phyloP scores from a whole-genome alignment of 2,113 vertebrate genomes.

The Nettapus auritus region DNA sequence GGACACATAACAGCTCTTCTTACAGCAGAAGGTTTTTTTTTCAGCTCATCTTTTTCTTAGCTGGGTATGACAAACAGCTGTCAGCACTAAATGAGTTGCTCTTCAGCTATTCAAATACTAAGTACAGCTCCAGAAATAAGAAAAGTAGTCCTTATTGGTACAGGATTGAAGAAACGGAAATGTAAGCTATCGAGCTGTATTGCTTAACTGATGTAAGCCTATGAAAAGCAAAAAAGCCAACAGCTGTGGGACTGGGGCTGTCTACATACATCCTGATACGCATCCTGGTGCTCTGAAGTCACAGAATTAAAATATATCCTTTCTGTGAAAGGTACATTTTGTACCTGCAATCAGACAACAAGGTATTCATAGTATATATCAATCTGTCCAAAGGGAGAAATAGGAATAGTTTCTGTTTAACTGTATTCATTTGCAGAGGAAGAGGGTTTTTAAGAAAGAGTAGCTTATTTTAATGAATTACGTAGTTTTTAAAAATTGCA shows the following conservation, averaged over 20 bases:
- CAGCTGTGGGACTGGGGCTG: slow-evolving; percentile 19
- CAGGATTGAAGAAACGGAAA: slow-evolving; percentile 13
- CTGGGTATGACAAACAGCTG: slow-evolving; percentile 13
- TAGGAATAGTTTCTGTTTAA: neutral
- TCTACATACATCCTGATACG: neutral
- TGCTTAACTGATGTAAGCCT: slow-evolving; percentile 21
- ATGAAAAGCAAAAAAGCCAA: slow-evolving; percentile 52
- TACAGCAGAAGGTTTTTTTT: neutral
- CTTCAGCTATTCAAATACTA: neutral
- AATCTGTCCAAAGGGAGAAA: neutral
- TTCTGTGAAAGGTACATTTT: slow-evolving; percentile 37
- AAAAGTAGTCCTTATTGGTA: neutral
- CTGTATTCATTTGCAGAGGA: neutral
- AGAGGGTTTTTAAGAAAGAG: neutral
- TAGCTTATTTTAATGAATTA: neutral
- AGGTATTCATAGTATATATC: slow-evolving; percentile 4
- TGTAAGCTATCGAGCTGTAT: slow-evolving; percentile 17
- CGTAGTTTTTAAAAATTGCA: neutral
- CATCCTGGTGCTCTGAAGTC: slow-evolving; percentile 3
- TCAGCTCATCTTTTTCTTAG: slow-evolving; percentile 28
- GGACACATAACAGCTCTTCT: neutral
- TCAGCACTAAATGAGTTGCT: neutral
- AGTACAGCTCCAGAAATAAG: neutral
- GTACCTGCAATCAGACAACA: slow-evolving; percentile 7
- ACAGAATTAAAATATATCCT: slow-evolving; percentile 30